These are phyloP conservation scores for Pristiophorus japonicus DNA, from an alignment of 2,113 vertebrate species.

Conservation along the genomic window DNA sequence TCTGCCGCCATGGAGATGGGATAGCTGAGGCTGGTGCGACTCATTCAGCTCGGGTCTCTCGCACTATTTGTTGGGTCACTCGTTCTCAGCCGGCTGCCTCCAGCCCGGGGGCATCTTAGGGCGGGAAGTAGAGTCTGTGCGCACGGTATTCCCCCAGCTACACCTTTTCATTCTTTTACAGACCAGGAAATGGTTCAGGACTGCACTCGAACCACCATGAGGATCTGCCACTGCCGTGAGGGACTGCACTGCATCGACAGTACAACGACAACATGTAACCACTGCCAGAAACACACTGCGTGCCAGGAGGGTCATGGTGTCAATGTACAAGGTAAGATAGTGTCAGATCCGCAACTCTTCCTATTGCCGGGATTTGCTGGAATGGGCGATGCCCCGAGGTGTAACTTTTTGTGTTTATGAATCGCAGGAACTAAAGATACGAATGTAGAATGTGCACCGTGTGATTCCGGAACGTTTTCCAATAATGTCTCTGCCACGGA, in stretches of 20 bases:
- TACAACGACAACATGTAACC: not conserved
- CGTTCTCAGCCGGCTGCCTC: not conserved
- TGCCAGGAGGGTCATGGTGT: not conserved
- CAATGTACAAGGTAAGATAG: not conserved
- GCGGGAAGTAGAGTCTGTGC: not conserved
- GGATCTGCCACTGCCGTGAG: not conserved
- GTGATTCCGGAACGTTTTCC: not conserved
- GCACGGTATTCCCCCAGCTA: not conserved
- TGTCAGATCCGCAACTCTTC: not conserved
- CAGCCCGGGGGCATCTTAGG: too few relatives aligned
- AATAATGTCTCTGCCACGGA: not conserved
- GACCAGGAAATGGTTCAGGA: not conserved
- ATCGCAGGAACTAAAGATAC: not conserved
- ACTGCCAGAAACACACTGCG: not conserved
- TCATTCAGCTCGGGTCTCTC: not conserved
- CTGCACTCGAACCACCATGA: not conserved
- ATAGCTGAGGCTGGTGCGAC: not conserved
- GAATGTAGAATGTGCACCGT: not conserved
- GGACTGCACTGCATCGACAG: not conserved
- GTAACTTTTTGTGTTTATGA: not conserved
- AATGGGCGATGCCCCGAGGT: not conserved
- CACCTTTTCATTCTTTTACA: not conserved
- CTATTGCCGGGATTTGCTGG: not conserved
- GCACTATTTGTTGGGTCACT: not conserved
- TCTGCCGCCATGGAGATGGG: not conserved